A percentile compares a stretch with the other conserved stretches of the same genome.
Conservation (phyloP, 2,888 invertebrate genomes). For the Drosophila lacicola region DNA sequence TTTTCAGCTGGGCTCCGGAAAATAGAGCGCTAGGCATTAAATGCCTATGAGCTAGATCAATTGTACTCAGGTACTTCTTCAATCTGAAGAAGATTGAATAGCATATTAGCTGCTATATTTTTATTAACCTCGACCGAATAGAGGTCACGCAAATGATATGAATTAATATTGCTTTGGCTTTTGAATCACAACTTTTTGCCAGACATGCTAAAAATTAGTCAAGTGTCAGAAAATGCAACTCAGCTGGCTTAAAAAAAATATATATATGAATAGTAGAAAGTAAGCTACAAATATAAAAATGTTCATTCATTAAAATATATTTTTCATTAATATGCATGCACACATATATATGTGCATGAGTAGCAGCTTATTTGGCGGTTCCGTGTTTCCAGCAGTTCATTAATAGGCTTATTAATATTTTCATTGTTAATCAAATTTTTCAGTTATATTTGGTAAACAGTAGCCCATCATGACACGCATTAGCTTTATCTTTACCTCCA, state of each 20-base stretch:
- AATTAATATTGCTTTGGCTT: constrained; percentile 8
- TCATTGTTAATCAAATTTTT: constrained; percentile 37
- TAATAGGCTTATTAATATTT: constrained; percentile 59
- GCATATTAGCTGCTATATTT: background rate
- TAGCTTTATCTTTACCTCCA: constrained; percentile 53
- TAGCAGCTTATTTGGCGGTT: constrained; percentile 9
- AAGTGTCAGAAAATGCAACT: constrained; percentile 20
- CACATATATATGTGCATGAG: constrained; percentile 9
- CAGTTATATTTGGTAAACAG: constrained; percentile 41
- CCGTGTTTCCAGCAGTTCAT: constrained; percentile 42
- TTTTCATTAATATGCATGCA: constrained; percentile 7
- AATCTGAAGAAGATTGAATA: constrained; percentile 1
- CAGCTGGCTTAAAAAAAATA: constrained; percentile 14
- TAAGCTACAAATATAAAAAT: constrained; percentile 9
- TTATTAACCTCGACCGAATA: background rate
- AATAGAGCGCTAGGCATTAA: constrained; percentile 1
- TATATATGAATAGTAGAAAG: background rate
- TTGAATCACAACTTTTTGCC: constrained; percentile 17
- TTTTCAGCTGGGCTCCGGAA: constrained; percentile 8
- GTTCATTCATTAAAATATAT: constrained; percentile 34
- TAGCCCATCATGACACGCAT: constrained; percentile 61
- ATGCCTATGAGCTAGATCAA: constrained; percentile 1
- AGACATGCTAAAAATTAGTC: constrained; percentile 5
- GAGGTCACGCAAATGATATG: constrained; percentile 11
- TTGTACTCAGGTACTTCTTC: background rate